Evolutionary conservation across 2,888 invertebrate genomes (phyloP), one percentile per base, ranked within the genome.

Genomic region (Argyresthia albistria): DNA sequence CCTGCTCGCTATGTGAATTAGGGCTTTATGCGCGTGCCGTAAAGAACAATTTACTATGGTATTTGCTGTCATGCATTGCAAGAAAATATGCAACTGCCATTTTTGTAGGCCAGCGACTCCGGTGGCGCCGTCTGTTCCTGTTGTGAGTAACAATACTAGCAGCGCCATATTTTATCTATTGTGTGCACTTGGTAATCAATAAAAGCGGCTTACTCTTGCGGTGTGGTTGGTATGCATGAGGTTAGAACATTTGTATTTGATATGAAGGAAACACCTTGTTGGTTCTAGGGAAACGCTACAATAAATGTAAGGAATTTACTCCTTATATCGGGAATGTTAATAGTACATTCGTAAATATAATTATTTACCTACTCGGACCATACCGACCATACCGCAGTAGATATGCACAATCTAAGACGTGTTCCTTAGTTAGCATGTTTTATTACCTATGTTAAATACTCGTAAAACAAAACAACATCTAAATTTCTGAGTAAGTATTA

Each of bases 71-170:
- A 63, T 67, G 64, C 66, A 69, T 74, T 73, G 75, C 69, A 69
- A 71, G 77, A 81, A 83, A 82, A 84, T 83, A 84, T 83, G 80
- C 82, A 80, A 83, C 84, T 82, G 80, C 83, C 84, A 86, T 84
- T 84, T 84, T 82, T 80, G 84, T 81, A 80, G 76, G 78, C 72
- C 69, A 69, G 70, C 86, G 75, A 81, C 83, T 80, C 82, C 73
- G 86, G 86, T 86, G 86, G 86, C 84, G 83, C 82, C 83, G 86
- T 83, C 83, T 76, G 76, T 82, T 79, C 76, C 67, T 70, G 65
- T 70, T 72, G 71, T 70, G 74, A 73, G 75, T 73, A 74, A 79
- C 81, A 82, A 80, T 80, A 76, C 76, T 64, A 60, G 65, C 76
- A 84, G 73, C 83, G 84, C 84, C 84, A 86, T 84, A 80, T 80